These are phyloP conservation scores for Semotilus atromaculatus DNA, from an alignment of 2,797 vertebrate species.

Conservation along the genomic window DNA sequence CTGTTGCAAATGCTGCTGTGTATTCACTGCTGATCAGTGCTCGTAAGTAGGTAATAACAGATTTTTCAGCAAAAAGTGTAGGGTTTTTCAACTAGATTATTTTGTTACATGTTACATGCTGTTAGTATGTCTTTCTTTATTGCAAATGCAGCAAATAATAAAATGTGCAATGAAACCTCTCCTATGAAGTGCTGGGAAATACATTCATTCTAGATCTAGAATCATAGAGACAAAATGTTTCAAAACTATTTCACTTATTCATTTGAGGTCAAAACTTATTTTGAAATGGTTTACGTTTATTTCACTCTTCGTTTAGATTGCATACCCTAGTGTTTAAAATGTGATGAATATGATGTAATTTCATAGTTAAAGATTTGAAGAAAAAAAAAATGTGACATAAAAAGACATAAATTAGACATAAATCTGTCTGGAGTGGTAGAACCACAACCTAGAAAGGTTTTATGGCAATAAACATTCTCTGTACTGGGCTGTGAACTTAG, in stretches of 20 bases:
- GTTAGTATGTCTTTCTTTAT: background rate
- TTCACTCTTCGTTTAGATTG: background rate
- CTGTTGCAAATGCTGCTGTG: background rate
- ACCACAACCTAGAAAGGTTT: background rate
- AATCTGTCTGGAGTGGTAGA: constrained; percentile 6
- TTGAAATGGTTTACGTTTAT: background rate
- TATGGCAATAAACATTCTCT: background rate
- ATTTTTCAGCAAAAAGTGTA: background rate
- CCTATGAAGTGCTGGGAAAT: background rate
- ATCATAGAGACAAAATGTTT: background rate
- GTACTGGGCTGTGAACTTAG: background rate
- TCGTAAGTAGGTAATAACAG: background rate
- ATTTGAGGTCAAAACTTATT: background rate
- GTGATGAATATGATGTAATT: background rate
- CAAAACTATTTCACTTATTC: too few species aligned
- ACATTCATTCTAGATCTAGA: background rate
- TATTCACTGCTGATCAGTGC: background rate
- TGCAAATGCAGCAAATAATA: background rate
- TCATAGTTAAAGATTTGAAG: too few species aligned
- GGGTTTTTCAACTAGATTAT: background rate
- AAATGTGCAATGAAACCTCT: background rate
- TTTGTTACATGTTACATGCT: background rate
- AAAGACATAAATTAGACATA: too few species aligned
- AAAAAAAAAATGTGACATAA: background rate
- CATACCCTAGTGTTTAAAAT: background rate